Evolutionary conservation across 2,888 invertebrate species (phyloP).

Genomic region (Galeruca laticollis): DNA sequence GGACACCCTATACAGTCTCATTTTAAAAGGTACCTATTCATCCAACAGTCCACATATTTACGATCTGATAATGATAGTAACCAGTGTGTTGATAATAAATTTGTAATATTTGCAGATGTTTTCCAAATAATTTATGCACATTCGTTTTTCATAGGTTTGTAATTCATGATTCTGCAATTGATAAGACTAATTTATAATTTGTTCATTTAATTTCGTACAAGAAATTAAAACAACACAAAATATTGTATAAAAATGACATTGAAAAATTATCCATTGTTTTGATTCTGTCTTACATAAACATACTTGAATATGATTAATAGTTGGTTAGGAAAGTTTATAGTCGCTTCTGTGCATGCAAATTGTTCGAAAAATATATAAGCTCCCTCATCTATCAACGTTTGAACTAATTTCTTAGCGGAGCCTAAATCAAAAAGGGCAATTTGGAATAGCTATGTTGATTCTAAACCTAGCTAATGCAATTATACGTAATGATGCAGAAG

Average conservation of each 20-base stretch:
- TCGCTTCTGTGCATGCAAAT: slow-evolving; percentile 1
- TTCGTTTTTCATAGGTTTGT: too few species aligned
- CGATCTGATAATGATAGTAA: too few species aligned
- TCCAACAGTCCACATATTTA: too few species aligned
- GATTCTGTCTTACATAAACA: slow-evolving; percentile 7
- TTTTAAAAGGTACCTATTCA: too few species aligned
- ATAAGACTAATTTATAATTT: too few species aligned
- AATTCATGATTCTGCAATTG: too few species aligned
- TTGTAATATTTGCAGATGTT: too few species aligned
- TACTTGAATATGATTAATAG: slow-evolving; percentile 8
- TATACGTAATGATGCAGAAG: neutral
- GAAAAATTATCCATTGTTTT: neutral
- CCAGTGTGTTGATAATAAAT: too few species aligned
- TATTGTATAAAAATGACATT: neutral
- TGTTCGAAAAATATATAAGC: slow-evolving; percentile 1
- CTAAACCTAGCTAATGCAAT: neutral
- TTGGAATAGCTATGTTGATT: neutral
- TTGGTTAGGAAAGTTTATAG: neutral
- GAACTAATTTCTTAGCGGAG: neutral
- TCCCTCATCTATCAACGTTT: slow-evolving; percentile 2
- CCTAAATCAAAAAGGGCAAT: neutral
- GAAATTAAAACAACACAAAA: neutral
- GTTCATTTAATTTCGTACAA: neutral
- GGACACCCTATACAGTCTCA: too few species aligned
- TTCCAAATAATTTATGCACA: too few species aligned